Conservation (phyloP, 1,140 invertebrate species). For the Habropoda laboriosa region DNA sequence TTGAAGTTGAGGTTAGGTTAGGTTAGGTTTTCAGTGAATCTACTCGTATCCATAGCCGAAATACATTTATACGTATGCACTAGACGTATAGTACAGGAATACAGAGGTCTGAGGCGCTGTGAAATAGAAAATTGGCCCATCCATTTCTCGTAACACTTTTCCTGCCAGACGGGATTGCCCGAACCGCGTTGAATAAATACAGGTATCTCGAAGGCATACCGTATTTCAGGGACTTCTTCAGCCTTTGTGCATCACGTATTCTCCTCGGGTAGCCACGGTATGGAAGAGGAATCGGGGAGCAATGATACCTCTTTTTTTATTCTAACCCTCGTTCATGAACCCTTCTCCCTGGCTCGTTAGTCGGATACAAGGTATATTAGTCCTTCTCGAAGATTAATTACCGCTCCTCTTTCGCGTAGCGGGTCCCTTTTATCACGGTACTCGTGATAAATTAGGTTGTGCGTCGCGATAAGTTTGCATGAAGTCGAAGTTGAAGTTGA, state of each 20-base stretch:
- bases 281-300: slow-evolving; percentile 24
- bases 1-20: too few relatives aligned
- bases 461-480: slow-evolving; percentile 14
- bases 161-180: slow-evolving; percentile 67
- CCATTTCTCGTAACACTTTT: slow-evolving; percentile 72
- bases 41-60: background rate
- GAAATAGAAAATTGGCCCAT: slow-evolving; percentile 78
- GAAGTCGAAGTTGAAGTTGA: too few relatives aligned
- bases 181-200: slow-evolving; percentile 73
- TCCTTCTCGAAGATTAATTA: slow-evolving; percentile 23
- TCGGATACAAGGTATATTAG: slow-evolving; percentile 6
- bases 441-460: slow-evolving; percentile 25
- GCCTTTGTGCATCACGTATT: slow-evolving; percentile 29
- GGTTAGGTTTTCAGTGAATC: background rate
- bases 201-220: slow-evolving; percentile 68
- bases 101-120: slow-evolving; percentile 56
- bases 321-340: background rate
- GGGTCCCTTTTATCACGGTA: slow-evolving; percentile 9
- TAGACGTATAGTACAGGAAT: slow-evolving; percentile 56
- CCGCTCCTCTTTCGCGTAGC: background rate
- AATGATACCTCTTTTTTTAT: slow-evolving; percentile 7
- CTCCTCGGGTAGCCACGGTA: background rate
- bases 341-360: slow-evolving; percentile 22
- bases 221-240: slow-evolving; percentile 45
- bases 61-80: slow-evolving; percentile 10